Evolutionary conservation across 1,140 invertebrate species (phyloP).

Genomic region (Chelonus insularis): DNA sequence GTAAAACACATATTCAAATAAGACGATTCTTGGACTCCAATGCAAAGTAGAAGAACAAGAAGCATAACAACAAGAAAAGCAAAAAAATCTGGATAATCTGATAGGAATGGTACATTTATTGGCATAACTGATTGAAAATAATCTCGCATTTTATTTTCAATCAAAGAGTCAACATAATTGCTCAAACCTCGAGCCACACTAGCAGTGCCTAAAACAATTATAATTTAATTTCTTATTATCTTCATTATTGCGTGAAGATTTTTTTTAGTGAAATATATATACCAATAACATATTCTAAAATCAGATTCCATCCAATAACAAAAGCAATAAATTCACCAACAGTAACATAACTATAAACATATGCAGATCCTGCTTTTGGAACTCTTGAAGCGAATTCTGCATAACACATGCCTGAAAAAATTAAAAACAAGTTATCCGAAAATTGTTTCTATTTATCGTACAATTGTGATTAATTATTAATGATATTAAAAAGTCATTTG

Average conservation of each 20-base stretch:
- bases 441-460: too few relatives aligned
- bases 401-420: slow-evolving; percentile 74
- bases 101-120: slow-evolving; percentile 73
- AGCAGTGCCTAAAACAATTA: slow-evolving; percentile 69
- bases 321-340: slow-evolving; percentile 82
- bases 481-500: too few relatives aligned
- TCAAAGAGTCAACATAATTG: slow-evolving; percentile 83
- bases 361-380: slow-evolving; percentile 84
- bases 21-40: slow-evolving; percentile 89
- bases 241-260: neutral
- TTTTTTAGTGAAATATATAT: slow-evolving; percentile 34
- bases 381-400: slow-evolving; percentile 88
- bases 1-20: slow-evolving; percentile 91
- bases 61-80: slow-evolving; percentile 72
- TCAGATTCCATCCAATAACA: slow-evolving; percentile 86
- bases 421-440: slow-evolving; percentile 56
- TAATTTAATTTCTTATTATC: neutral
- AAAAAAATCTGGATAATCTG: slow-evolving; percentile 83
- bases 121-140: slow-evolving; percentile 70
- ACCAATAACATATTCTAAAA: slow-evolving; percentile 90
- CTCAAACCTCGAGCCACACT: slow-evolving; percentile 91
- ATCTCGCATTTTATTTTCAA: slow-evolving; percentile 72
- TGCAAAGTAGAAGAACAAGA: slow-evolving; percentile 69
- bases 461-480: too few relatives aligned
- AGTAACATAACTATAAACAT: slow-evolving; percentile 86